Base-by-base conservation (phyloP, 1,140 invertebrate species). In the Tetranychus cinnabarinus region DNA sequence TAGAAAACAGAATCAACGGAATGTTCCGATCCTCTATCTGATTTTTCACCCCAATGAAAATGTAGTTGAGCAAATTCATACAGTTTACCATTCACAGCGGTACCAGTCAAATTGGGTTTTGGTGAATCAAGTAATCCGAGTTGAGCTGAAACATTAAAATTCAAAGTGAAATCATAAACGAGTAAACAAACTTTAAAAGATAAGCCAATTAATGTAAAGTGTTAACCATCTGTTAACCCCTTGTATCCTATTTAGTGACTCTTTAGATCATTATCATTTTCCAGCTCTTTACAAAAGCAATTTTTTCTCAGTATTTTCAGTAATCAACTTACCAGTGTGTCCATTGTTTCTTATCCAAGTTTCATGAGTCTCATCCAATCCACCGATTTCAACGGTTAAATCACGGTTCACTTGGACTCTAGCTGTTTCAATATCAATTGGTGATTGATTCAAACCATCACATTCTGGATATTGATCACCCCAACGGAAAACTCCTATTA, bases 401-500 rank as follows among this genome's bases (percentile, higher is more conserved):
- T 31, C 31, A 33, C n/a, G 55, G 15, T 7, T 61, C 42, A 10
- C 1, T 23, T 3, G 60, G 42, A 1, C 35, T 50, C 5, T 42
- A 6, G 39, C 5, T 42, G 39, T 42, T 42, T 42, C 39, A 10
- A 87, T 86, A 67, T 86, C 81, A 48, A 88, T 86, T 0, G 85
- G 85, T 57, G 84, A 86, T 68, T 88, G 85, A 67, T 81, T 79
- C 71, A 85, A 84, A 37, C 84, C 84, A 36, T 78, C 72, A 65
- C 84, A 86, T 13, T 77, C 74, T 4, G 77, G 69, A 65, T 78
- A 85, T 1, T 78, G 71, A 42, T 82, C 76, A 5, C 78, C 76
- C 84, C 83, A 86, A 4, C 47, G 39, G 39, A 42, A 42, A 42
- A 42, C 10, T 6, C 39, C 39, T 42, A 6, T 6, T 42, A 42